These are phyloP conservation scores for Siphlonurus alternatus DNA, from an alignment of 2,888 invertebrate species.

Conservation along the genomic window DNA sequence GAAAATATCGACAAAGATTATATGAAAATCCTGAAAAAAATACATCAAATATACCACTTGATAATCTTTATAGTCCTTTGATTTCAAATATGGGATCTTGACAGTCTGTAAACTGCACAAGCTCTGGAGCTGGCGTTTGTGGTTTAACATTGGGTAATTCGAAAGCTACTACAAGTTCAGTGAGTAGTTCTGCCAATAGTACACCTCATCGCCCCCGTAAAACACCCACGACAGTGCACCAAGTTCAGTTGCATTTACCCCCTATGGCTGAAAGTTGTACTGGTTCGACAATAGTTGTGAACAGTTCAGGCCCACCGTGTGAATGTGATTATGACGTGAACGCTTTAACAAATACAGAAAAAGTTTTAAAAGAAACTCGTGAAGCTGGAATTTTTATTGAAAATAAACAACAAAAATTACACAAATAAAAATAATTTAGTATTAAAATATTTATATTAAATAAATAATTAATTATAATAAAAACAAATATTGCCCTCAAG, in stretches of 20 bases:
- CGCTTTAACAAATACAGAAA: conserved; percentile 8
- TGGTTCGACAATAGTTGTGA: background rate
- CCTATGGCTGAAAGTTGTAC: background rate
- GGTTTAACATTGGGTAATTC: conserved; percentile 1
- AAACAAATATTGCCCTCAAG: too few relatives aligned
- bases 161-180: conserved; percentile 5
- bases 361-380: conserved; percentile 6
- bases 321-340: conserved; percentile 8
- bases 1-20: conserved; percentile 6
- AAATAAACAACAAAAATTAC: background rate
- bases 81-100: conserved; percentile 11
- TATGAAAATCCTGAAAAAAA: conserved; percentile 11
- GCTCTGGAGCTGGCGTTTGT: background rate
- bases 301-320: background rate
- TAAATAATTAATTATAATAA: too few relatives aligned
- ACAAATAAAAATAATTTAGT: background rate
- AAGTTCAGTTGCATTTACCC: conserved; percentile 5
- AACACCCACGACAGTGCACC: background rate
- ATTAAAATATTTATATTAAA: too few relatives aligned
- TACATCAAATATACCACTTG: conserved; percentile 25
- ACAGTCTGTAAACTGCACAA: conserved; percentile 7
- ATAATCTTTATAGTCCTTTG: conserved; percentile 25
- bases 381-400: background rate
- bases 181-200: conserved; percentile 8
- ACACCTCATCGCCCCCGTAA: conserved; percentile 1